Conservation (phyloP, 1,140 invertebrate species). For the Drosophila cardini region DNA sequence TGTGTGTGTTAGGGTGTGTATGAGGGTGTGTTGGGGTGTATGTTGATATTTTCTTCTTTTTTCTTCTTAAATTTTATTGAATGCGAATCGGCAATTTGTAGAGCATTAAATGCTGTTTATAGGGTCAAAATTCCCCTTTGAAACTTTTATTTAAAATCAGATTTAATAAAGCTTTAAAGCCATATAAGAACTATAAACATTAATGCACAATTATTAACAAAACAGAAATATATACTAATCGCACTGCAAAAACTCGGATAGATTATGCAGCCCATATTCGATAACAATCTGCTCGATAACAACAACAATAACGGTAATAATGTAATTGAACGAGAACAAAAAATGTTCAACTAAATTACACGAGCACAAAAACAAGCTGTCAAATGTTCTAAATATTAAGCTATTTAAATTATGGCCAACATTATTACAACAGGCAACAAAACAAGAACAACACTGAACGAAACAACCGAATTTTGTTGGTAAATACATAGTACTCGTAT, state of each 20-base stretch:
- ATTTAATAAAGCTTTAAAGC: neutral
- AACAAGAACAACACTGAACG: neutral
- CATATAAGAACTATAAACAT: slow-evolving; percentile 1
- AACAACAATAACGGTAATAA: slow-evolving; percentile 16
- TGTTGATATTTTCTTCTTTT: slow-evolving; percentile 8
- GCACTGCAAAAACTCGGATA: slow-evolving; percentile 20
- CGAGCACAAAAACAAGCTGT: slow-evolving; percentile 39
- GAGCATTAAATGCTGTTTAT: neutral
- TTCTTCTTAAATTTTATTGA: neutral
- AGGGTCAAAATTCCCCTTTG: neutral
- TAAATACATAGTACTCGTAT: neutral
- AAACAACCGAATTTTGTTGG: neutral
- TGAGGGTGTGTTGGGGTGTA: neutral
- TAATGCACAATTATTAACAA: slow-evolving; percentile 5
- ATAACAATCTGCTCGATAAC: slow-evolving; percentile 3
- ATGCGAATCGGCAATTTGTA: slow-evolving; percentile 2
- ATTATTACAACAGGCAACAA: neutral
- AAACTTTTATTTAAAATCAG: neutral
- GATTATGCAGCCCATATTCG: slow-evolving; percentile 38
- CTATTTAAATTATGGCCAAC: slow-evolving; percentile 48
- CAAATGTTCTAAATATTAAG: slow-evolving; percentile 48
- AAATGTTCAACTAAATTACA: slow-evolving; percentile 35
- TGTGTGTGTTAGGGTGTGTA: slow-evolving; percentile 6
- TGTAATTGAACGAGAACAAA: slow-evolving; percentile 28
- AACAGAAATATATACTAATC: neutral